Evolutionary conservation across 2,888 invertebrate species (phyloP).

Genomic region (Caenorhabditis virilis): DNA sequence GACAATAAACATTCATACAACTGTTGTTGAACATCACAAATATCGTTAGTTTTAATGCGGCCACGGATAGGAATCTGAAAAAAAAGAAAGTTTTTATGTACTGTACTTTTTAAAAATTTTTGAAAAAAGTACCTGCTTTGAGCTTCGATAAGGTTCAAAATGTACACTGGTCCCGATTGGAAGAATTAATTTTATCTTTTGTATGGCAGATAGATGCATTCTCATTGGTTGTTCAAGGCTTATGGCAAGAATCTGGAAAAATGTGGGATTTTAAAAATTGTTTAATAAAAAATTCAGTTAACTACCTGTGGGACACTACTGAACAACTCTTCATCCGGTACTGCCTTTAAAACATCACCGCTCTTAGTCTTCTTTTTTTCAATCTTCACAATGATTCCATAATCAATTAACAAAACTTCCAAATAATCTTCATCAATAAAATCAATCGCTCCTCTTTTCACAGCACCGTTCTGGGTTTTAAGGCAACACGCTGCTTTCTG

Average conservation of each 20-base stretch:
- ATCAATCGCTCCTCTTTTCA: constrained; percentile 1
- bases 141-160: constrained; percentile 8
- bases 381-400: not conserved
- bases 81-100: not conserved
- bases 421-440: not conserved
- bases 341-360: too few species aligned
- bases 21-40: not conserved
- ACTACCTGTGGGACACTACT: constrained; percentile 4
- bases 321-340: not conserved
- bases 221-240: not conserved
- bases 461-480: not conserved
- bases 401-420: not conserved
- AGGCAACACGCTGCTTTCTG: not conserved
- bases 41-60: not conserved
- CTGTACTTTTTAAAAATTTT: too few species aligned
- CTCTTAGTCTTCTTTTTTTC: too few species aligned
- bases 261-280: too few species aligned
- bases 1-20: not conserved
- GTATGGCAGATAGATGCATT: constrained; percentile 12
- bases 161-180: constrained; percentile 4
- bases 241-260: not conserved
- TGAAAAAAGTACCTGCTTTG: too few species aligned
- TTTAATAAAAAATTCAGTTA: too few species aligned
- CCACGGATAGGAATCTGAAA: not conserved
- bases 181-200: constrained; percentile 9